These are phyloP conservation scores for Nowickia ferox DNA, from an alignment of 2,888 invertebrate species.

Conservation along the genomic window DNA sequence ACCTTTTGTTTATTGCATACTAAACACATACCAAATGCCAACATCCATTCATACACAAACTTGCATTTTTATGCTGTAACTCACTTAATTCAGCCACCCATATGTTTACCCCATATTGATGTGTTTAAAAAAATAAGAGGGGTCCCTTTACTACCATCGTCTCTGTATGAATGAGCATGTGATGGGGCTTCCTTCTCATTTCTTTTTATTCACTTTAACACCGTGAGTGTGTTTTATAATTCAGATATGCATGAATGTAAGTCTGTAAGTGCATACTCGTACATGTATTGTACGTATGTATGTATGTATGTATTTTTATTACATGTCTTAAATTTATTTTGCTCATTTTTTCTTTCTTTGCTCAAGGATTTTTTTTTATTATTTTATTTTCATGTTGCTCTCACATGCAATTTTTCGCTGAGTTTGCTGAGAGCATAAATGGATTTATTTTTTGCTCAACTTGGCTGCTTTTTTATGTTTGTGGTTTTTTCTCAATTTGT, in stretches of 20 bases:
- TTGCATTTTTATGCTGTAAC: constrained; percentile 24
- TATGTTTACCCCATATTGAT: background rate
- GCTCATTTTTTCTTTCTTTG: constrained; percentile 49
- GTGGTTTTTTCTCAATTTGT: constrained; percentile 48
- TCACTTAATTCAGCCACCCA: constrained; percentile 34
- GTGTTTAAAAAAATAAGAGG: background rate
- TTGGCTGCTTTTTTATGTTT: constrained; percentile 37
- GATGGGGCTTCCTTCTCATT: constrained; percentile 34
- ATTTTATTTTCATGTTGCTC: constrained; percentile 43
- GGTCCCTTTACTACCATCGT: constrained; percentile 4
- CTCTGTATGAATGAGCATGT: constrained; percentile 13
- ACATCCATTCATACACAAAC: constrained; percentile 21
- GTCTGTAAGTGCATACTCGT: background rate
- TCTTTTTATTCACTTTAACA: background rate
- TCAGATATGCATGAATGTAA: background rate
- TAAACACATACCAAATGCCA: constrained; percentile 54
- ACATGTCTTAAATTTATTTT: constrained; percentile 59
- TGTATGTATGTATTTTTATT: constrained; percentile 5
- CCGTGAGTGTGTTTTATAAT: constrained; percentile 16
- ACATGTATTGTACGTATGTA: background rate
- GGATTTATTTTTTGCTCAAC: constrained; percentile 47
- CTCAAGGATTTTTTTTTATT: constrained; percentile 56
- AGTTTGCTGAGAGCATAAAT: constrained; percentile 55
- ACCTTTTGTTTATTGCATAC: constrained; percentile 45
- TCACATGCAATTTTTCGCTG: constrained; percentile 61